A percentile compares a stretch with the other conserved stretches of the same genome.
phyloP scores from a whole-genome alignment of 2,888 invertebrate species.

The Drosophila mayaguana region DNA sequence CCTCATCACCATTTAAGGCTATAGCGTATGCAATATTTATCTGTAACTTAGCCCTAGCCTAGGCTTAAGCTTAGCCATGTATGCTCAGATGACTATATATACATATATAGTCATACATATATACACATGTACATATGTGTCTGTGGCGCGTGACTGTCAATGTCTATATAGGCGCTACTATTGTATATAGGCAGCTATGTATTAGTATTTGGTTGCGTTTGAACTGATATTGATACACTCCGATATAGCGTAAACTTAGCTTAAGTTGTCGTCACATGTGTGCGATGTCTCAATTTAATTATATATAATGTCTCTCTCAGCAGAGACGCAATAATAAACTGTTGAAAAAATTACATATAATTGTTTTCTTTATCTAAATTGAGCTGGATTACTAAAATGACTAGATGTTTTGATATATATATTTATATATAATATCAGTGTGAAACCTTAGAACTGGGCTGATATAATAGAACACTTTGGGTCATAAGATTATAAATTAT shows the following conservation, averaged over 20 bases:
- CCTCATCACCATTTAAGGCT: conserved; percentile 83
- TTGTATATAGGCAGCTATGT: conserved; percentile 19
- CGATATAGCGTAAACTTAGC: conserved; percentile 32
- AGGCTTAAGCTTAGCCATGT: conserved; percentile 67
- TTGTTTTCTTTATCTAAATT: conserved; percentile 14
- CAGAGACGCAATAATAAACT: conserved; percentile 47
- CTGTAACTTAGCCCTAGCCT: conserved; percentile 66
- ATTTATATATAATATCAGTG: not conserved
- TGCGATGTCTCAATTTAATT: conserved; percentile 40
- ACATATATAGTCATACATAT: not conserved
- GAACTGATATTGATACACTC: conserved; percentile 71
- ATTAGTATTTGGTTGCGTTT: conserved; percentile 51
- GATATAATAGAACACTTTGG: not conserved
- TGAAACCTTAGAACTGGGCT: not conserved
- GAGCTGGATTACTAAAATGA: not conserved
- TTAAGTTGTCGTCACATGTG: conserved; percentile 15
- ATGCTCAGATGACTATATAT: conserved; percentile 48
- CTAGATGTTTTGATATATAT: not conserved
- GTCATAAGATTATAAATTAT: not conserved
- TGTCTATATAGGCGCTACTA: conserved; percentile 33
- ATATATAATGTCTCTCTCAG: conserved; percentile 21
- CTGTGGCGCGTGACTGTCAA: conserved; percentile 35
- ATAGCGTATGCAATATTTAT: conserved; percentile 80
- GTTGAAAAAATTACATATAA: conserved; percentile 23
- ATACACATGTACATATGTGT: not conserved